Evolutionary conservation across 1,140 invertebrate species (phyloP).

Genomic region (fruit fly (Drosophila melanogaster)): DNA sequence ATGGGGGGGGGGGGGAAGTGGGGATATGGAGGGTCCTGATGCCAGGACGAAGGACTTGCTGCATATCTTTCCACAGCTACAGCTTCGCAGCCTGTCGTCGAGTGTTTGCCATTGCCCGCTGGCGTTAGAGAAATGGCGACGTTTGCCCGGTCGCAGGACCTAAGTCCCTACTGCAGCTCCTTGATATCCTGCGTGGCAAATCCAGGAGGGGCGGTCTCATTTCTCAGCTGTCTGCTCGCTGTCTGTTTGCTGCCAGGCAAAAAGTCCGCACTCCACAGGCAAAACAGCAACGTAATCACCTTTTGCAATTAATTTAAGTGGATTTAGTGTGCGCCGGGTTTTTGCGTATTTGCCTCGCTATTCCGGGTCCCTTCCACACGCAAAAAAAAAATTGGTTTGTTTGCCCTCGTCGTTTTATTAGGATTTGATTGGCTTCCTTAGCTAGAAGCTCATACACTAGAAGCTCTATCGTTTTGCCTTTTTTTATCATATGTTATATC

Average conservation of each 20-base stretch:
- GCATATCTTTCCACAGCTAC: conserved; percentile 53
- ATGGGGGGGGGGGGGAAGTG: not conserved
- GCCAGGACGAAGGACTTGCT: conserved; percentile 45
- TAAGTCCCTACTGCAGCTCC: conserved; percentile 60
- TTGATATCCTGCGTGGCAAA: conserved; percentile 61
- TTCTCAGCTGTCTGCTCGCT: conserved; percentile 75
- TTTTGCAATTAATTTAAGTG: conserved; percentile 84
- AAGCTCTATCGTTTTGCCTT: no score
- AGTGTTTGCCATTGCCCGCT: conserved; percentile 66
- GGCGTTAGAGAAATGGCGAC: conserved; percentile 73
- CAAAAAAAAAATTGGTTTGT: not conserved
- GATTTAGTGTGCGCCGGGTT: conserved; percentile 80
- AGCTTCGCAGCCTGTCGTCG: conserved; percentile 42
- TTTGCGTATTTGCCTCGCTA: conserved; percentile 68
- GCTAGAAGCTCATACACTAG: no score
- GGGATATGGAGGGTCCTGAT: conserved; percentile 4
- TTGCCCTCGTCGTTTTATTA: no score
- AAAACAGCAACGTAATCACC: conserved; percentile 84
- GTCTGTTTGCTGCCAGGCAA: conserved; percentile 66
- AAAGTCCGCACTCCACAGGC: conserved; percentile 60
- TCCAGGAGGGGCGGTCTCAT: conserved; percentile 44
- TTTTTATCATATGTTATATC: no score
- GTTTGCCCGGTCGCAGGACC: conserved; percentile 40
- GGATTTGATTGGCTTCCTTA: not conserved
- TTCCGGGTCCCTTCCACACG: not conserved